Percentiles rank a stretch among this genome's conserved stretches.
phyloP scores from a whole-genome alignment of 2,797 vertebrate genomes.

The Periparus ater region DNA sequence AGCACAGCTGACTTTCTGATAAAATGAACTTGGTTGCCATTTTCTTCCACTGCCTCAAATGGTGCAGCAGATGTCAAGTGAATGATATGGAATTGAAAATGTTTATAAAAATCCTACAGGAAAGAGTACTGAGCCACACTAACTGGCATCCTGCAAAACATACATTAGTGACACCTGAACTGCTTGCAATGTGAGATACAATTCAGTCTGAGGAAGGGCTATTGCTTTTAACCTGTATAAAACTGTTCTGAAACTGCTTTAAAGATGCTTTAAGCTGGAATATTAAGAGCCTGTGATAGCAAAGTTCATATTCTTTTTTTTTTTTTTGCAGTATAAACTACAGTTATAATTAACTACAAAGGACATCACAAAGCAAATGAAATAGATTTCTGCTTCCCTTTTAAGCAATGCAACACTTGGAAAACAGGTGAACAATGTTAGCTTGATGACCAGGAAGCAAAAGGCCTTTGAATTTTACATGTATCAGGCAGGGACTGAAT shows the following conservation, averaged over 20 bases:
- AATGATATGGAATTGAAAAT: neutral
- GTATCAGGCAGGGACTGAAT: neutral
- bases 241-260: neutral
- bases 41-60: neutral
- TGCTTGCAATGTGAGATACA: neutral
- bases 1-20: neutral
- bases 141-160: neutral
- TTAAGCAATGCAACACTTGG: neutral
- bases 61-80: neutral
- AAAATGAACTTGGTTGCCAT: neutral
- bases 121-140: neutral
- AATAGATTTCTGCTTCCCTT: neutral
- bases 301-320: neutral
- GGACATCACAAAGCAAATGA: neutral
- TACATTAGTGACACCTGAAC: neutral
- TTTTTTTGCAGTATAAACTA: neutral
- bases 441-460: neutral
- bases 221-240: neutral
- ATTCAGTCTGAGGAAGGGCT: neutral
- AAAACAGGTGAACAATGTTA: neutral
- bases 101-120: neutral
- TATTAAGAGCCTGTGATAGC: neutral
- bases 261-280: neutral
- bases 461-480: neutral
- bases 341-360: neutral